Base-by-base conservation (phyloP, 2,888 invertebrate genomes). In the Aporophyla lueneburgensis region DNA sequence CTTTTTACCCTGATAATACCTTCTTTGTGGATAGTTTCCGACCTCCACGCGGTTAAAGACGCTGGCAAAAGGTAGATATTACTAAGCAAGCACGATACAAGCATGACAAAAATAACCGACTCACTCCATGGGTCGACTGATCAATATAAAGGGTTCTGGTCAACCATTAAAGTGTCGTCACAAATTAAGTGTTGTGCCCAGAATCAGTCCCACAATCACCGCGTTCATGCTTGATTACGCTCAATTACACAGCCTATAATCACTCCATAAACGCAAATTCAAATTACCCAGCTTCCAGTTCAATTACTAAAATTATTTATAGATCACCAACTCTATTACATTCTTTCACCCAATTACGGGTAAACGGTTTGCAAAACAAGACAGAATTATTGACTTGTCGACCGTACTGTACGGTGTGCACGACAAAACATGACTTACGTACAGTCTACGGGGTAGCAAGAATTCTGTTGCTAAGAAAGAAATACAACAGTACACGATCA, bases 401-500 rank as follows among this genome's bases (percentile, higher is more conserved):
- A 62, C 63, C 63, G 70, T 33, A 68, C 69, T 33, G 67, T 63
- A 59, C 56, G 40, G 72, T 71, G 49, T 58, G 82, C 85, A 77
- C 82, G 78, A 83, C 82, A 74, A 65, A 83, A 83, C 81, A 83
- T 70, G 71, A 70, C 76, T 71, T 73, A 63, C 33, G 10, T 72
- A 56, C 33, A 16, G 63, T 56, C 71, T 66, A 46, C 19, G 33
- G 43, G 33, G 53, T 78, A 65, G 46, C 80, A 69, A 65, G 80
- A 78, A 86, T 80, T 43, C 49, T 77, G 80, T 80, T 78, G 76
- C 71, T 77, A 83, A 80, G 80, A 88, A 87, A 84, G 80, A 86
- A 85, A 84, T 81, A 83, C 86, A 86, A 77, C 74, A 82, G 78
- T 70, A 83, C 71, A 81, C 81, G 74, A 82, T 83, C 79, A 86